phyloP scores from a whole-genome alignment of 1,140 invertebrate genomes.

The Lordiphosa stackelbergi region DNA sequence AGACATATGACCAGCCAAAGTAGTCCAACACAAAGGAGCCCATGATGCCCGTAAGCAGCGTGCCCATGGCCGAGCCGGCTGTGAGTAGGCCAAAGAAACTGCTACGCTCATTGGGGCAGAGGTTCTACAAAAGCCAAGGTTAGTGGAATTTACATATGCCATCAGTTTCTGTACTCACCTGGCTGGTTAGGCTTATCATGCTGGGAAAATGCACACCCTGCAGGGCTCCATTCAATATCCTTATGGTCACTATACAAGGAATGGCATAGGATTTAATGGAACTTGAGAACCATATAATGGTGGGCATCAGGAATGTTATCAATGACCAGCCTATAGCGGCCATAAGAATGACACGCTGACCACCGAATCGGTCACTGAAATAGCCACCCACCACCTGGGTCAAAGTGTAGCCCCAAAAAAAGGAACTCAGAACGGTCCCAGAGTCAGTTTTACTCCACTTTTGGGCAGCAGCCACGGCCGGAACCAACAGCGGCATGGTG shows the following conservation, averaged over 20 bases:
- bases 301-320: constrained; percentile 84
- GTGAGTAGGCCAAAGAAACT: constrained; percentile 85
- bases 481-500: constrained; percentile 83
- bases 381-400: constrained; percentile 86
- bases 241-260: constrained; percentile 80
- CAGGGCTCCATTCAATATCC: constrained; percentile 83
- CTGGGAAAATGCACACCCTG: constrained; percentile 86
- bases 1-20: constrained; percentile 84
- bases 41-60: constrained; percentile 83
- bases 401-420: constrained; percentile 88
- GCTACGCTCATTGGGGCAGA: constrained; percentile 82
- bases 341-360: constrained; percentile 82
- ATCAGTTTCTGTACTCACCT: constrained; percentile 69
- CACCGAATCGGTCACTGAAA: constrained; percentile 83
- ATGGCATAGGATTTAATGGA: constrained; percentile 79
- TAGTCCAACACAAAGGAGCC: constrained; percentile 84
- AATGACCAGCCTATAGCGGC: constrained; percentile 83
- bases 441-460: constrained; percentile 86
- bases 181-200: constrained; percentile 85
- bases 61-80: constrained; percentile 83
- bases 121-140: constrained; percentile 48
- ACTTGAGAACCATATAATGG: constrained; percentile 81
- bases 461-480: constrained; percentile 82
- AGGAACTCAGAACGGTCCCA: constrained; percentile 84
- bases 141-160: not conserved